Evolutionary conservation across 2,797 vertebrate genomes (phyloP).

Genomic region (Australoheros facetus): DNA sequence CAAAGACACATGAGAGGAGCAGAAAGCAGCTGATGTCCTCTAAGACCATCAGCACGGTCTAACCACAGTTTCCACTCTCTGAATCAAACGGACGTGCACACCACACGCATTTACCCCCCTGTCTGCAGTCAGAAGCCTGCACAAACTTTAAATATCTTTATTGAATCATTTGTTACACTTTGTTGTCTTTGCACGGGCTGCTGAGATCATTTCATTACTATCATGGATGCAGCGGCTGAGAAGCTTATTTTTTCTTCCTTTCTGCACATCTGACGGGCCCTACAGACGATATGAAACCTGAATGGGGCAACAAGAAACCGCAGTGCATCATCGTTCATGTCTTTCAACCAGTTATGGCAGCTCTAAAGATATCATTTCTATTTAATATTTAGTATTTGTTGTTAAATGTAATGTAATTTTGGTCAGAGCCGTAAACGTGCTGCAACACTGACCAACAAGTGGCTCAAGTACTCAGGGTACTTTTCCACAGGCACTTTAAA

Average conservation of each 20-base stretch:
- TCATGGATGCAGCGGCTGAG: too few relatives aligned
- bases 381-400: too few relatives aligned
- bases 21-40: neutral
- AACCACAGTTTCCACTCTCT: slow-evolving; percentile 37
- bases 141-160: too few relatives aligned
- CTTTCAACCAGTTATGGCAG: neutral
- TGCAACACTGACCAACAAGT: too few relatives aligned
- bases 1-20: neutral
- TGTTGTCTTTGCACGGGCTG: neutral
- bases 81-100: neutral
- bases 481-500: too few relatives aligned
- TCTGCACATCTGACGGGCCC: neutral
- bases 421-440: too few relatives aligned
- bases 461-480: too few relatives aligned
- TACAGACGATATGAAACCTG: accelerated
- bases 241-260: too few relatives aligned
- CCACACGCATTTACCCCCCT: neutral
- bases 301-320: neutral
- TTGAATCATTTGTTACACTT: neutral
- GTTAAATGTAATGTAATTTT: too few relatives aligned
- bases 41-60: neutral
- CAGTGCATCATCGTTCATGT: neutral
- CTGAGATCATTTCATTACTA: neutral
- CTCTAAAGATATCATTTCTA: neutral
- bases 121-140: neutral